phyloP scores from a whole-genome alignment of 2,113 vertebrate species.

The Gavia stellata region DNA sequence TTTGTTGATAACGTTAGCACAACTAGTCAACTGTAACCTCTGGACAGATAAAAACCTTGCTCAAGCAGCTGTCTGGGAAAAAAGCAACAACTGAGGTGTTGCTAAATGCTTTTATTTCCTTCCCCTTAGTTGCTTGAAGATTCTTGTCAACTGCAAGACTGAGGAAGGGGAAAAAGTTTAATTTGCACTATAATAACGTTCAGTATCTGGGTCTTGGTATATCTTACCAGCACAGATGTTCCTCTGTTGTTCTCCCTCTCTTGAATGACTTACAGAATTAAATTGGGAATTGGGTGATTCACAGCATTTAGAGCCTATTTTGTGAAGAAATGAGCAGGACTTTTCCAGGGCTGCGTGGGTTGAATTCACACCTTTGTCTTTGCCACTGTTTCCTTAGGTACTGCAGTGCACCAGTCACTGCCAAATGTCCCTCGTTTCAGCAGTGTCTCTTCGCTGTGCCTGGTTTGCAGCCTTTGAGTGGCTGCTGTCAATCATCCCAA shows the following conservation, averaged over 20 bases:
- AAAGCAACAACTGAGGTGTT: background rate
- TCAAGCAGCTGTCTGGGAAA: background rate
- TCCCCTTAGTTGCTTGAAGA: background rate
- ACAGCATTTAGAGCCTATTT: background rate
- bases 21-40: background rate
- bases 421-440: background rate
- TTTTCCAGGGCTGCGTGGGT: background rate
- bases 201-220: background rate
- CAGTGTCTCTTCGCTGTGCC: background rate
- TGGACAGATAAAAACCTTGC: background rate
- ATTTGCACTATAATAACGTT: background rate
- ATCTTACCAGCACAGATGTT: background rate
- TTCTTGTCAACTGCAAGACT: background rate
- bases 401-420: background rate
- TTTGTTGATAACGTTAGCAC: background rate
- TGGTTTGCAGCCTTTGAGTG: background rate
- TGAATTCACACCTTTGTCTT: background rate
- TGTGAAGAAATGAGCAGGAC: background rate
- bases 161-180: background rate
- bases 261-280: constrained; percentile 42
- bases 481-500: background rate
- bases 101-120: background rate
- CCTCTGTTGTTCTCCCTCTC: constrained; percentile 16
- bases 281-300: constrained; percentile 23
- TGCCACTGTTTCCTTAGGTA: background rate